phyloP scores from a whole-genome alignment of 1,140 invertebrate species.

The Drosophila setifemur region DNA sequence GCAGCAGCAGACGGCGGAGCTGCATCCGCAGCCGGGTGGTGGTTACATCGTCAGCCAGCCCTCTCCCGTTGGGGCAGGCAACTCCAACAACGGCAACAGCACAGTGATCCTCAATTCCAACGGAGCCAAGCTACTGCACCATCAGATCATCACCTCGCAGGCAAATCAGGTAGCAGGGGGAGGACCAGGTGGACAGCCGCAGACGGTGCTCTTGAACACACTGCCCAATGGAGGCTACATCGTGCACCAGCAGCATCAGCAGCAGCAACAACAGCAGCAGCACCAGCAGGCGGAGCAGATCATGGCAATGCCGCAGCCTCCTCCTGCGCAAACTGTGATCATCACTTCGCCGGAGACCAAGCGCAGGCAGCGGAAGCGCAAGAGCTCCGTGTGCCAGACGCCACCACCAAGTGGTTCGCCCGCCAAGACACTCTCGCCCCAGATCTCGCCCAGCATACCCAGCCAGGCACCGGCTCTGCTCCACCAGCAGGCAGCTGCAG shows the following conservation, averaged over 20 bases:
- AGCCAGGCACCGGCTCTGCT: constrained; percentile 72
- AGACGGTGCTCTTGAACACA: constrained; percentile 91
- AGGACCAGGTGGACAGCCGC: constrained; percentile 58
- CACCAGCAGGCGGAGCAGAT: constrained; percentile 77
- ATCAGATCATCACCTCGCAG: constrained; percentile 82
- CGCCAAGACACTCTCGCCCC: constrained; percentile 62
- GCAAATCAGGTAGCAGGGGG: constrained; percentile 60
- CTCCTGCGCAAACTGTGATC: constrained; percentile 35
- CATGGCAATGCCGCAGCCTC: constrained; percentile 86
- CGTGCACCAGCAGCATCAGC: constrained; percentile 80
- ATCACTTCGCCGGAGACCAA: constrained; percentile 86
- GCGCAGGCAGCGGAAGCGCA: constrained; percentile 49
- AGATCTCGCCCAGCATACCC: constrained; percentile 79
- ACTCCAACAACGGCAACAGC: constrained; percentile 19
- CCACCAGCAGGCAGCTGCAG: constrained; percentile 60
- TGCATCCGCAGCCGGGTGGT: constrained; percentile 47
- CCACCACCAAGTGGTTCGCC: constrained; percentile 58
- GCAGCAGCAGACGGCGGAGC: constrained; percentile 44
- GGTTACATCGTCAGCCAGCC: constrained; percentile 75
- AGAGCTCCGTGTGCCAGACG: constrained; percentile 53
- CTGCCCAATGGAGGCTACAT: constrained; percentile 91
- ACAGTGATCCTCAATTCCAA: constrained; percentile 68
- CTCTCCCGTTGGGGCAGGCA: constrained; percentile 6
- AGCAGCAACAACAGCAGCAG: constrained; percentile 83
- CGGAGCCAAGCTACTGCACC: constrained; percentile 61